Conservation (phyloP, 2,113 vertebrate genomes). For the Loxodonta africana region DNA sequence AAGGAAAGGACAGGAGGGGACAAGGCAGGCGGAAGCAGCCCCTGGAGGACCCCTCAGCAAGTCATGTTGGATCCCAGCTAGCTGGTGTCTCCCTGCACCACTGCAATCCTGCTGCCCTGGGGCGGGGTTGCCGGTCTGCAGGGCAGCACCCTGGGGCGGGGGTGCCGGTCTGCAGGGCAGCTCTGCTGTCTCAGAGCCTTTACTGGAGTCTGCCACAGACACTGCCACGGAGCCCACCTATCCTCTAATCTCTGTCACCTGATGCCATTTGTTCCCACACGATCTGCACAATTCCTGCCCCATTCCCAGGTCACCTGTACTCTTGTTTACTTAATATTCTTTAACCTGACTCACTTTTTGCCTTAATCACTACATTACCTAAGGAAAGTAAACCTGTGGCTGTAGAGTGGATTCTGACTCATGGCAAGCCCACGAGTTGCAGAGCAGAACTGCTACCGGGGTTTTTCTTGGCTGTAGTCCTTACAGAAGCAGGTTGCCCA, state of each 20-base stretch:
- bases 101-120: background rate
- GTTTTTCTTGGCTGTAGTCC: too few species aligned
- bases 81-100: background rate
- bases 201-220: background rate
- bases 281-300: background rate
- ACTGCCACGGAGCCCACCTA: background rate
- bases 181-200: background rate
- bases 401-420: background rate
- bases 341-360: background rate
- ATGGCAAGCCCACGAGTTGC: background rate
- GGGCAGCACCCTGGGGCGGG: too few species aligned
- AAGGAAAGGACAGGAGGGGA: background rate
- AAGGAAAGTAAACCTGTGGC: background rate
- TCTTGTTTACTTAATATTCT: background rate
- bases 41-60: background rate
- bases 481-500: background rate
- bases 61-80: background rate
- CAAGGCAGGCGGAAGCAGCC: slow-evolving; percentile 60
- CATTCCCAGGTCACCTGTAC: background rate
- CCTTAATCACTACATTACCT: background rate
- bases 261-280: background rate
- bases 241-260: background rate
- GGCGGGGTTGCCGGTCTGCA: background rate
- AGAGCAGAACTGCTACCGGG: background rate
- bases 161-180: too few species aligned